A percentile compares a stretch with the other conserved stretches of the same genome.
Evolutionary conservation across 1,140 invertebrate genomes (phyloP).

Genomic region (Aphaenogaster ashmeadi): DNA sequence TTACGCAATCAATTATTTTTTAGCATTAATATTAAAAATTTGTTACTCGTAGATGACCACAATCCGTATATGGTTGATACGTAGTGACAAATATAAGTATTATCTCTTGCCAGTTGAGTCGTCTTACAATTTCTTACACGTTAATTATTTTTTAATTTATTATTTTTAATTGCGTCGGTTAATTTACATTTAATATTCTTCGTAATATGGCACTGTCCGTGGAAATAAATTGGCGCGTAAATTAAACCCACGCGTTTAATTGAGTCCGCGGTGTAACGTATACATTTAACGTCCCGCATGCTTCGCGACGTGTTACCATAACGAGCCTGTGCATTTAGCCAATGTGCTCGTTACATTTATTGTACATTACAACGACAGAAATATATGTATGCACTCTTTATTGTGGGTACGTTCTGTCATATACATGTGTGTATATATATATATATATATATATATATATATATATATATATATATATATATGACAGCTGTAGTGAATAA

Average conservation of each 20-base stretch:
- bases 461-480: neutral
- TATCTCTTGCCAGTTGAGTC: too few relatives aligned
- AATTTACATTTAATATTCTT: slow-evolving; percentile 23
- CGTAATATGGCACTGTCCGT: neutral
- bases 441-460: neutral
- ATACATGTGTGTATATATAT: too few relatives aligned
- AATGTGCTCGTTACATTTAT: slow-evolving; percentile 18
- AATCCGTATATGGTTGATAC: too few relatives aligned
- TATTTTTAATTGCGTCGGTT: neutral
- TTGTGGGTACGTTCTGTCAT: neutral
- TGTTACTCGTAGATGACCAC: too few relatives aligned
- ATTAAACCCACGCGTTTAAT: slow-evolving; percentile 26
- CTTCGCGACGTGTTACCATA: slow-evolving; percentile 31
- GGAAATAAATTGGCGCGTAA: slow-evolving; percentile 22
- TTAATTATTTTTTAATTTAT: neutral
- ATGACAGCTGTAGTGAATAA: neutral
- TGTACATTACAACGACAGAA: slow-evolving; percentile 7
- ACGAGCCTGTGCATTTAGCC: slow-evolving; percentile 24
- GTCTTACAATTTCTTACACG: too few relatives aligned
- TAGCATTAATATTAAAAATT: too few relatives aligned
- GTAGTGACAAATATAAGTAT: too few relatives aligned
- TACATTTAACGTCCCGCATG: slow-evolving; percentile 25
- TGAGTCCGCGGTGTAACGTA: neutral
- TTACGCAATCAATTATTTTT: too few relatives aligned
- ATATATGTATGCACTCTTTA: neutral